Conservation (phyloP, 2,797 vertebrate genomes). For the Chelon auratus region DNA sequence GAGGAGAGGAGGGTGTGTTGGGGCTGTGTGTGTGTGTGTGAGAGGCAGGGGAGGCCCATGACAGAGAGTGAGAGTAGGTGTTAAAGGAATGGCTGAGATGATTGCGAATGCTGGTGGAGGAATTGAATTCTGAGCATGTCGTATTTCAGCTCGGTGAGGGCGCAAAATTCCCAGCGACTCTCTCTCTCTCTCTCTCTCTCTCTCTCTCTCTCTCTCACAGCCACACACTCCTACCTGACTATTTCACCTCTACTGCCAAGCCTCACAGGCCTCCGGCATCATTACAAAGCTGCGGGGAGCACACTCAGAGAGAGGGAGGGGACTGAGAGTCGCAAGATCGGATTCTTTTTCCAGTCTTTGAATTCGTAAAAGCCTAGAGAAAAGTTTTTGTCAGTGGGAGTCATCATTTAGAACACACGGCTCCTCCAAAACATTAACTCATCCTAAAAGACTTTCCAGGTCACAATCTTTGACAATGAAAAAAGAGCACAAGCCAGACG, state of each 20-base stretch:
- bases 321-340: background rate
- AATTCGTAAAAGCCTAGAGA: background rate
- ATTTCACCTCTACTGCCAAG: conserved; percentile 10
- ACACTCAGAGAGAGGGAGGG: background rate
- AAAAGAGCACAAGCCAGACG: too few species aligned
- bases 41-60: conserved; percentile 34
- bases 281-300: conserved; percentile 18
- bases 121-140: conserved; percentile 67
- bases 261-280: conserved; percentile 20
- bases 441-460: background rate
- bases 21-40: conserved; percentile 14
- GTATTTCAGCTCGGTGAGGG: conserved; percentile 62
- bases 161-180: conserved; percentile 7
- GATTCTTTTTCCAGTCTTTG: background rate
- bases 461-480: too few species aligned
- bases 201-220: background rate
- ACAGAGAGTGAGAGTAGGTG: conserved; percentile 36
- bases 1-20: conserved; percentile 14
- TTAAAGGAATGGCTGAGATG: conserved; percentile 72
- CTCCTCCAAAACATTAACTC: background rate
- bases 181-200: background rate
- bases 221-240: conserved; percentile 11
- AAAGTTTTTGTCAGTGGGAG: background rate
- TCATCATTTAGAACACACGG: too few species aligned
- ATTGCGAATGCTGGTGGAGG: conserved; percentile 64